A percentile compares a stretch with the other conserved stretches of the same genome.
Evolutionary conservation across 2,797 vertebrate species (phyloP).

Genomic region (Hippocampus kuda): DNA sequence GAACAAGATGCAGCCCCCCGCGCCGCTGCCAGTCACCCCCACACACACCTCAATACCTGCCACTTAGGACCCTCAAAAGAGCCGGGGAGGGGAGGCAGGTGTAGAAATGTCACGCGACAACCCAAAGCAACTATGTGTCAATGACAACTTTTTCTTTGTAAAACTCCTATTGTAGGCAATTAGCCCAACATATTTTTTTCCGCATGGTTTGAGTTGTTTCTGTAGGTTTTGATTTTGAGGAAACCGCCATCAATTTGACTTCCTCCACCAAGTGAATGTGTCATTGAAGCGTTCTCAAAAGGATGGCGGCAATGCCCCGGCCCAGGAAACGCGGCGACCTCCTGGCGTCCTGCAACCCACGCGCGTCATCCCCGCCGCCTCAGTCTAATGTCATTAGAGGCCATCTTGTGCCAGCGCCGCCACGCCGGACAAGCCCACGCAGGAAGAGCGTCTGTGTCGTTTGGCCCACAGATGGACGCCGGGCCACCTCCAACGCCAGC

Average conservation of each 20-base stretch:
- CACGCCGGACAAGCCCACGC: slow-evolving; percentile 7
- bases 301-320: slow-evolving; percentile 30
- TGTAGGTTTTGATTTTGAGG: neutral
- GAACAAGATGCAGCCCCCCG: slow-evolving; percentile 21
- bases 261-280: neutral
- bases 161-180: no score
- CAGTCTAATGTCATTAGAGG: slow-evolving; percentile 56
- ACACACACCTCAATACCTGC: slow-evolving; percentile 38
- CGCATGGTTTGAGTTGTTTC: neutral
- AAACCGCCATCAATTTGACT: neutral
- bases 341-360: slow-evolving; percentile 65
- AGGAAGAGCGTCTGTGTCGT: slow-evolving; percentile 53
- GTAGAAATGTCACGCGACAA: neutral
- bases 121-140: neutral
- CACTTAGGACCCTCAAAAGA: slow-evolving; percentile 23
- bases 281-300: neutral
- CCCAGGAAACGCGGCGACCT: slow-evolving; percentile 67
- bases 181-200: neutral
- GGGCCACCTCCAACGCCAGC: slow-evolving; percentile 23
- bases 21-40: neutral
- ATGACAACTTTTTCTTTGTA: neutral
- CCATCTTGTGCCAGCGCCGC: slow-evolving; percentile 60
- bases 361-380: slow-evolving; percentile 47
- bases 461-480: slow-evolving; percentile 9
- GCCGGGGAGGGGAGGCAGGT: slow-evolving; percentile 9